Conservation (phyloP, 1,140 invertebrate species). For the Heliconius congener region DNA sequence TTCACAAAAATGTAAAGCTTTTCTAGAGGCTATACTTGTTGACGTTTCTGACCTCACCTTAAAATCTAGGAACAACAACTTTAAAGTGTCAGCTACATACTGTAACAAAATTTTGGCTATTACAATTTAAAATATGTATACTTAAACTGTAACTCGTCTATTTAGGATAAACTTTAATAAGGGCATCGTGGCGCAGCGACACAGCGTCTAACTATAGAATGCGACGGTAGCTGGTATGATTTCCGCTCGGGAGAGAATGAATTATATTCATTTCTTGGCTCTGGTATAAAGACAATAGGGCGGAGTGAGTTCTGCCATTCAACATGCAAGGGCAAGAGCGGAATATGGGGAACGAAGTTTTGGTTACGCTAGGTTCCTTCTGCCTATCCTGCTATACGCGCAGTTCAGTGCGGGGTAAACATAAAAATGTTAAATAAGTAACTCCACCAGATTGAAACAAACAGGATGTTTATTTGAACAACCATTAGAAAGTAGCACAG, state of each 20-base stretch:
- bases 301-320: neutral
- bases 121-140: neutral
- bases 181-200: too few species aligned
- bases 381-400: neutral
- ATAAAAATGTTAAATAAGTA: too few species aligned
- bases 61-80: neutral
- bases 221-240: too few species aligned
- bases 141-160: neutral
- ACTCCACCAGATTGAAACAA: too few species aligned
- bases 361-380: neutral
- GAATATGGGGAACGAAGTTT: neutral
- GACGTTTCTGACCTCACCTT: neutral
- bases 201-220: too few species aligned
- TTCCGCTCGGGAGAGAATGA: too few species aligned
- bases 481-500: neutral
- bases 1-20: too few species aligned
- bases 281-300: too few species aligned
- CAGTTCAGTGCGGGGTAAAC: too few species aligned
- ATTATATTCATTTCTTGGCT: too few species aligned
- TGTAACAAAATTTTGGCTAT: neutral
- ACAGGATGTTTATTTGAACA: neutral
- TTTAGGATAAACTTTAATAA: too few species aligned
- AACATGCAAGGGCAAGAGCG: neutral
- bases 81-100: neutral
- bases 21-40: neutral